Evolutionary conservation across 2,888 invertebrate species (phyloP).

Genomic region (Epistrophe grossulariae): DNA sequence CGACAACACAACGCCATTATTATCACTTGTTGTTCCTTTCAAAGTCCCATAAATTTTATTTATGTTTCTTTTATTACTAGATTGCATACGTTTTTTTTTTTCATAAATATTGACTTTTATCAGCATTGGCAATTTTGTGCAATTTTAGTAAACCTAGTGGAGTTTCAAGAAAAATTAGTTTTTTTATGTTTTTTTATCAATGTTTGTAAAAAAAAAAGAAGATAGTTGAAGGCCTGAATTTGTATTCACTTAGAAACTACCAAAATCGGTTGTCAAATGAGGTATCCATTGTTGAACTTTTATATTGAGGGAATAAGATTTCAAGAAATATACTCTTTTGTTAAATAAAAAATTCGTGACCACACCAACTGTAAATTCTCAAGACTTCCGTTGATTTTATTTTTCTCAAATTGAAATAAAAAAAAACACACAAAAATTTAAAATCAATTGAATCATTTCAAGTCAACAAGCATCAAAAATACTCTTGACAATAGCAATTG

Average conservation of each 20-base stretch:
- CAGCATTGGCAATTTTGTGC: background rate
- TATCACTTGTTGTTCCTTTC: slow-evolving; percentile 64
- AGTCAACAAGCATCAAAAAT: slow-evolving; percentile 33
- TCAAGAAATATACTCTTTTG: background rate
- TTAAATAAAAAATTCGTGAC: slow-evolving; percentile 20
- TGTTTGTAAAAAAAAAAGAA: background rate
- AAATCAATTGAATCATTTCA: slow-evolving; percentile 38
- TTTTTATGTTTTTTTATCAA: too few species aligned
- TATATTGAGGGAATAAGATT: background rate
- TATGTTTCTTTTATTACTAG: slow-evolving; percentile 55
- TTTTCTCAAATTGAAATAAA: background rate
- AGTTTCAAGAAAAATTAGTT: too few species aligned
- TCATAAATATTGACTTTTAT: slow-evolving; percentile 51
- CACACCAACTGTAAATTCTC: background rate
- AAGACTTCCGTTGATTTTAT: background rate
- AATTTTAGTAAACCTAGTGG: background rate
- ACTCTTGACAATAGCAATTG: slow-evolving; percentile 36
- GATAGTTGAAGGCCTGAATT: too few species aligned
- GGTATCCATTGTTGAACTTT: background rate
- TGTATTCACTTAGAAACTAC: background rate
- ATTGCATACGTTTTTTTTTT: slow-evolving; percentile 33
- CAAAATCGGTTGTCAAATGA: background rate
- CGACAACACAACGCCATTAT: slow-evolving; percentile 41
- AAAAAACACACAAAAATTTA: background rate
- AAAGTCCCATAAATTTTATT: slow-evolving; percentile 70